Evolutionary conservation across 2,888 invertebrate species (phyloP).

Genomic region (Apoderus coryli): DNA sequence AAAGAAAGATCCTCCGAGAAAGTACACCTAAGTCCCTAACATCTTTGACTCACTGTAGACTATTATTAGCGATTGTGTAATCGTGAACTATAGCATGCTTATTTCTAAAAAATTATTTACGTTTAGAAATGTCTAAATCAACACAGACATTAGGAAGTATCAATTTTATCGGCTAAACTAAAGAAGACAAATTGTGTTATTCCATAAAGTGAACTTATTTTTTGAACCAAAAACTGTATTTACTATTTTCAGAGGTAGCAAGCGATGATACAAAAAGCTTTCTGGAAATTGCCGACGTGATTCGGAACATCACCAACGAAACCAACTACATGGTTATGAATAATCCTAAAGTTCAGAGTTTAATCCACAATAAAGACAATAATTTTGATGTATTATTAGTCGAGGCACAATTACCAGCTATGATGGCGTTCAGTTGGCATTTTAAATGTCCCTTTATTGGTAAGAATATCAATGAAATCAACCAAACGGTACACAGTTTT

Average conservation of each 20-base stretch:
- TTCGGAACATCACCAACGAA: conserved; percentile 15
- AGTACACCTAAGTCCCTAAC: too few species aligned
- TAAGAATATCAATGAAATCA: conserved; percentile 6
- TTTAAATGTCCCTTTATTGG: conserved; percentile 28
- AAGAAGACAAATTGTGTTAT: too few species aligned
- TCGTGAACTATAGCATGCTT: too few species aligned
- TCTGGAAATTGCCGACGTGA: conserved; percentile 12
- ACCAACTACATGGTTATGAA: conserved; percentile 16
- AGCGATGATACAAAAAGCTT: conserved; percentile 16
- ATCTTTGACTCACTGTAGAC: too few species aligned
- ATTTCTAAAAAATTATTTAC: too few species aligned
- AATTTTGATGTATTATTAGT: conserved; percentile 27
- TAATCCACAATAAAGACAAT: conserved; percentile 22
- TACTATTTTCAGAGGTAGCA: conserved; percentile 12
- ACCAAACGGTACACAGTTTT: too few species aligned
- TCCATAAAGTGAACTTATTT: too few species aligned
- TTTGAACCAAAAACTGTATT: conserved; percentile 4
- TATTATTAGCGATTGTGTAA: too few species aligned
- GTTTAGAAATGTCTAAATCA: too few species aligned
- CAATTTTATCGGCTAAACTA: too few species aligned
- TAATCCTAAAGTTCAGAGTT: conserved; percentile 22
- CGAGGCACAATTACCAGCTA: conserved; percentile 23
- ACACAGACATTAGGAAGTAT: too few species aligned
- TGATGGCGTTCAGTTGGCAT: conserved; percentile 23
- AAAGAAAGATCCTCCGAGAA: too few species aligned